A percentile compares a stretch with the other conserved stretches of the same genome.
These are phyloP conservation scores for Plodia interpunctella DNA, from an alignment of 1,140 invertebrate genomes.

Conservation along the genomic window DNA sequence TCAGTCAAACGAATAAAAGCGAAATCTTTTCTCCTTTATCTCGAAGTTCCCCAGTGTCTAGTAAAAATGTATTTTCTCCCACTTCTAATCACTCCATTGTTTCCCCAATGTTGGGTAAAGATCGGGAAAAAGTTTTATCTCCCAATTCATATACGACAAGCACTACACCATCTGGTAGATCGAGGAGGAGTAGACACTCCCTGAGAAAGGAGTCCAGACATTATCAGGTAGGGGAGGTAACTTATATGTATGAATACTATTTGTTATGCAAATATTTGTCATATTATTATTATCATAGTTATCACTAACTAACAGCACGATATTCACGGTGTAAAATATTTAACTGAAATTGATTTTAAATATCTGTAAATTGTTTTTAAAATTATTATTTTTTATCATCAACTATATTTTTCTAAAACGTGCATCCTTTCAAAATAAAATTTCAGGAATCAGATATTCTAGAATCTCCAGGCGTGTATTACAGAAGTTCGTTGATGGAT, in stretches of 20 bases:
- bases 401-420: conserved; percentile 32
- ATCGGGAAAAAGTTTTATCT: conserved; percentile 74
- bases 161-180: conserved; percentile 74
- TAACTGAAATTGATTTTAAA: conserved; percentile 8
- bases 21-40: conserved; percentile 72
- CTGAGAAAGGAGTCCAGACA: conserved; percentile 81
- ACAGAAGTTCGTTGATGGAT: conserved; percentile 90
- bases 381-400: conserved; percentile 14
- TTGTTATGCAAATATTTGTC: conserved; percentile 23
- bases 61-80: conserved; percentile 70
- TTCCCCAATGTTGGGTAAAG: conserved; percentile 74
- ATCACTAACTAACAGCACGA: conserved; percentile 57
- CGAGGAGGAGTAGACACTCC: conserved; percentile 74
- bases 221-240: conserved; percentile 75
- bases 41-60: conserved; percentile 66
- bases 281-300: conserved; percentile 29
- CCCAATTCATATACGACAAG: conserved; percentile 73
- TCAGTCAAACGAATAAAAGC: conserved; percentile 74
- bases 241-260: conserved; percentile 22
- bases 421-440: too few relatives aligned
- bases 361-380: background rate
- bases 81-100: conserved; percentile 68
- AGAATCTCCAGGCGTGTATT: conserved; percentile 89
- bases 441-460: conserved; percentile 89
- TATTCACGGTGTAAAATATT: background rate